Conservation (phyloP, 1,140 invertebrate species). For the Argopecten irradians region DNA sequence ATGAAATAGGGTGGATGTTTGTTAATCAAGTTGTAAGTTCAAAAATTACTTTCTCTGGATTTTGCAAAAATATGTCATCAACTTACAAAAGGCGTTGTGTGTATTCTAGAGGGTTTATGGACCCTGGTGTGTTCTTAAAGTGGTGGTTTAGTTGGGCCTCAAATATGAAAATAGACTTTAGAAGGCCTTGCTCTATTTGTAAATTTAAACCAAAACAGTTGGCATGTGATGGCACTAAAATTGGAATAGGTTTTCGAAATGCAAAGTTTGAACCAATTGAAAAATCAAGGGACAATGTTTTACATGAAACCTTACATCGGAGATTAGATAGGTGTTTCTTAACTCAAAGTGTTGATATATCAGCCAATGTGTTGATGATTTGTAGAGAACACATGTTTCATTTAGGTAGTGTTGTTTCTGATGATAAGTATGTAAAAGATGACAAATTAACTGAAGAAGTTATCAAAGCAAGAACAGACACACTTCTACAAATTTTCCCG, state of each 20-base stretch:
- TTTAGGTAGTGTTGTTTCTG: neutral
- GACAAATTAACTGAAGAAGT: neutral
- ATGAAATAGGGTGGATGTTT: slow-evolving; percentile 29
- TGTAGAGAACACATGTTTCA: slow-evolving; percentile 31
- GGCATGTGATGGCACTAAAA: slow-evolving; percentile 31
- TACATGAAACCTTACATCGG: slow-evolving; percentile 24
- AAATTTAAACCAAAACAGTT: slow-evolving; percentile 29
- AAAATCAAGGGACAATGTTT: neutral
- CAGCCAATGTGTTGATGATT: neutral
- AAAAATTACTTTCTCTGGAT: slow-evolving; percentile 28
- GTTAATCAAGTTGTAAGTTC: slow-evolving; percentile 25
- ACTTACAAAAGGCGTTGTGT: neutral
- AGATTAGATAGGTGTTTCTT: slow-evolving; percentile 22
- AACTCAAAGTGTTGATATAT: neutral
- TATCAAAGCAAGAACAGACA: neutral
- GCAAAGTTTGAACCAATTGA: slow-evolving; percentile 28
- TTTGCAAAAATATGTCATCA: slow-evolving; percentile 7
- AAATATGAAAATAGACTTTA: slow-evolving; percentile 31
- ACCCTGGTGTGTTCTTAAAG: neutral
- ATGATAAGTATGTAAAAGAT: neutral
- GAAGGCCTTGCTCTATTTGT: slow-evolving; percentile 28
- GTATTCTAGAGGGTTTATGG: slow-evolving; percentile 35
- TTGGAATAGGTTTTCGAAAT: slow-evolving; percentile 29
- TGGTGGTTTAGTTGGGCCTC: slow-evolving; percentile 28
- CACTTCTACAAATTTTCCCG: neutral